A percentile compares a stretch with the other conserved stretches of the same genome.
phyloP scores from a whole-genome alignment of 2,113 vertebrate species.

The Pterocles burchelli region DNA sequence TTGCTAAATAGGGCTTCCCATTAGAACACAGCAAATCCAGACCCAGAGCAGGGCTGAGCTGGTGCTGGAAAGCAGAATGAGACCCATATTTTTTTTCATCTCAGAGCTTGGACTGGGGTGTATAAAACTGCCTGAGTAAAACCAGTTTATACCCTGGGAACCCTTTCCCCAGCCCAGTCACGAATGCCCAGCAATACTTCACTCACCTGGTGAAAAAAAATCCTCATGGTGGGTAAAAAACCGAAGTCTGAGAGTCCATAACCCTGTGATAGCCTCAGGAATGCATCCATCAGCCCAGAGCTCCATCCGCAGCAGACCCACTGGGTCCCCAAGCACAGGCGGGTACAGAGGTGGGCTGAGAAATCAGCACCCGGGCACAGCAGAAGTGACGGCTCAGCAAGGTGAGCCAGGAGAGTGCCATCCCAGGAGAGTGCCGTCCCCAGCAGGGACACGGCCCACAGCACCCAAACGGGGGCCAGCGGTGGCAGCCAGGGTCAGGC shows the following conservation, averaged over 20 bases:
- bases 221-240: fast-evolving
- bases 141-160: background rate
- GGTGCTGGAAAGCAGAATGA: background rate
- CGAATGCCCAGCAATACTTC: background rate
- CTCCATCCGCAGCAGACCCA: background rate
- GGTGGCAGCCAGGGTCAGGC: background rate
- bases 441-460: background rate
- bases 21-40: background rate
- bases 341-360: too few relatives aligned
- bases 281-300: background rate
- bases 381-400: background rate
- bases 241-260: background rate
- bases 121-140: background rate
- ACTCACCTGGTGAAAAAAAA: background rate
- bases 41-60: background rate
- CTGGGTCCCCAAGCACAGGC: background rate
- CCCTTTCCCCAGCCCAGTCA: background rate
- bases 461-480: fast-evolving
- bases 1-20: background rate
- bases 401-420: background rate
- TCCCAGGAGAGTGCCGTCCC: background rate
- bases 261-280: background rate
- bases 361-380: fast-evolving
- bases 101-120: background rate
- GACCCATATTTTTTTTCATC: fast-evolving